Conservation (phyloP, 1,140 invertebrate species). For the Drosophila rhopaloa region DNA sequence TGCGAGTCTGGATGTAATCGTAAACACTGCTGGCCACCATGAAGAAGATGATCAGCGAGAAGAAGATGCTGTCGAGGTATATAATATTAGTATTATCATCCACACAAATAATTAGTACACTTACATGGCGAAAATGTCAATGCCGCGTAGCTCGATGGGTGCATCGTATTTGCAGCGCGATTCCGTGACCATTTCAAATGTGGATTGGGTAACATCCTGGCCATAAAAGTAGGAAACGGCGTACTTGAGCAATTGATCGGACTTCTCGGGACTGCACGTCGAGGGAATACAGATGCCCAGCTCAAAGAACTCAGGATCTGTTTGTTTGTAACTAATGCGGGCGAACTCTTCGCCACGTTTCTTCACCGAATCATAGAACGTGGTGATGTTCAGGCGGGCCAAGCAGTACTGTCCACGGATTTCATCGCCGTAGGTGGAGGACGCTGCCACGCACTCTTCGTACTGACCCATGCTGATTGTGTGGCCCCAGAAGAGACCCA, state of each 20-base stretch:
- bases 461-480: conserved; percentile 76
- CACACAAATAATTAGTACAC: neutral
- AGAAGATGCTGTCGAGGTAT: conserved; percentile 52
- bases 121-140: conserved; percentile 81
- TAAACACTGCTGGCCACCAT: conserved; percentile 76
- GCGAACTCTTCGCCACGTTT: conserved; percentile 45
- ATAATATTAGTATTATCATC: neutral
- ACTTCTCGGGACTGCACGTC: conserved; percentile 55
- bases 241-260: conserved; percentile 54
- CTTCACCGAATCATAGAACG: conserved; percentile 55
- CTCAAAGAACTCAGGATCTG: conserved; percentile 66
- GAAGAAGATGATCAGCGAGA: conserved; percentile 65
- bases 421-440: conserved; percentile 38
- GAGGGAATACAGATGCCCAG: conserved; percentile 73
- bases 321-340: conserved; percentile 70
- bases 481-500: conserved; percentile 79
- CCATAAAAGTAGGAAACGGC: conserved; percentile 55
- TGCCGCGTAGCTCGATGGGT: conserved; percentile 61
- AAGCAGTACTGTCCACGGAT: conserved; percentile 75
- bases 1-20: conserved; percentile 71
- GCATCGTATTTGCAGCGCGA: conserved; percentile 70
- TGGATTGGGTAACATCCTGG: conserved; percentile 26
- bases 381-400: conserved; percentile 63
- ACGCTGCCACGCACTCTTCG: conserved; percentile 77
- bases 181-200: conserved; percentile 39